Evolutionary conservation across 2,113 vertebrate species (phyloP).

Genomic region (Monopterus albus): DNA sequence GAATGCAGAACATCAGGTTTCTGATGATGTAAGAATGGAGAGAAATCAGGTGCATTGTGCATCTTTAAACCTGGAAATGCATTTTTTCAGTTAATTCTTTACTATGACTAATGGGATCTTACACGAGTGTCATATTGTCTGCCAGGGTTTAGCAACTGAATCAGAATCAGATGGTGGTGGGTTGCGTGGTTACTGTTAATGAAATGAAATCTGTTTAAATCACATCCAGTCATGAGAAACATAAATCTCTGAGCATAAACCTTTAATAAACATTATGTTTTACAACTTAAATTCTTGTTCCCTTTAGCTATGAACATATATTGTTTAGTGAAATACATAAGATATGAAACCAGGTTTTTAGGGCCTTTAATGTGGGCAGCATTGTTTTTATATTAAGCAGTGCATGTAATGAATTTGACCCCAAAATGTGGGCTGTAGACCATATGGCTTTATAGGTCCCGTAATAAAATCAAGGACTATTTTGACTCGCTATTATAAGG

Average conservation of each 20-base stretch:
- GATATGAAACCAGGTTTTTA: not conserved
- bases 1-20: slow-evolving; percentile 62
- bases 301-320: too few relatives aligned
- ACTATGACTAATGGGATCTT: too few relatives aligned
- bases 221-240: too few relatives aligned
- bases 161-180: not conserved
- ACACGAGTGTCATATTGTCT: too few relatives aligned
- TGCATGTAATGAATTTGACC: too few relatives aligned
- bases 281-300: too few relatives aligned
- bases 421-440: too few relatives aligned
- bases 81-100: not conserved
- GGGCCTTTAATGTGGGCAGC: too few relatives aligned
- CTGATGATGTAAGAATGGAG: not conserved
- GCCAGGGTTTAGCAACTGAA: not conserved
- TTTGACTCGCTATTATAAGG: not conserved
- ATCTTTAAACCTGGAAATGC: not conserved
- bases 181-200: not conserved
- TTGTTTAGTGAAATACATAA: too few relatives aligned
- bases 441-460: not conserved
- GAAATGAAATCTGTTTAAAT: not conserved
- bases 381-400: slow-evolving; percentile 2
- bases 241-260: too few relatives aligned
- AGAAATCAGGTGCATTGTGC: not conserved
- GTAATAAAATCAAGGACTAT: not conserved
- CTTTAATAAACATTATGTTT: not conserved